Conservation (phyloP, 2,113 vertebrate genomes). For the Geococcyx californianus region DNA sequence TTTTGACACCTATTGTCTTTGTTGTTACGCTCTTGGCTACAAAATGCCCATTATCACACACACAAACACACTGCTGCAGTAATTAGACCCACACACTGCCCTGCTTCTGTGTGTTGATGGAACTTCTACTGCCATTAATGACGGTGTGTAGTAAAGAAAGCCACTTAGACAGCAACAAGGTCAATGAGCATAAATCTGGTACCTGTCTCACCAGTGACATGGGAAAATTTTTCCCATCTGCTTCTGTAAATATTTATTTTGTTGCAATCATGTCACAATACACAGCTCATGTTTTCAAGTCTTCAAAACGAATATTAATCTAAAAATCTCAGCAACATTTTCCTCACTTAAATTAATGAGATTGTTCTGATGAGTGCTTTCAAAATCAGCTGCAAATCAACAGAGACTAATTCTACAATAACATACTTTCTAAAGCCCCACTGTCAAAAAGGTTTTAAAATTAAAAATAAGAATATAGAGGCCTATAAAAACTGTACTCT, state of each 20-base stretch:
- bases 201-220: fast-evolving
- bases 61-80: background rate
- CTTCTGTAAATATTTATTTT: background rate
- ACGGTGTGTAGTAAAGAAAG: background rate
- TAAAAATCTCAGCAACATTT: background rate
- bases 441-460: background rate
- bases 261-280: background rate
- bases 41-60: background rate
- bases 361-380: background rate
- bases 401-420: background rate
- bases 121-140: background rate
- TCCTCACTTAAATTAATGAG: background rate
- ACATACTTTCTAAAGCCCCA: background rate
- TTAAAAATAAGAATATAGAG: background rate
- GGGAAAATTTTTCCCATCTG: background rate
- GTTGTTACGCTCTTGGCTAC: background rate
- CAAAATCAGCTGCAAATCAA: background rate
- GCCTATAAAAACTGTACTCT: background rate
- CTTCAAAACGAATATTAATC: background rate
- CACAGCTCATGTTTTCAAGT: background rate
- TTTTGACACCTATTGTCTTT: background rate
- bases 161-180: background rate
- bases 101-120: background rate
- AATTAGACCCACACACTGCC: background rate
- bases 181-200: background rate